Evolutionary conservation across 2,113 vertebrate genomes (phyloP).

Genomic region (Isurus oxyrinchus): DNA sequence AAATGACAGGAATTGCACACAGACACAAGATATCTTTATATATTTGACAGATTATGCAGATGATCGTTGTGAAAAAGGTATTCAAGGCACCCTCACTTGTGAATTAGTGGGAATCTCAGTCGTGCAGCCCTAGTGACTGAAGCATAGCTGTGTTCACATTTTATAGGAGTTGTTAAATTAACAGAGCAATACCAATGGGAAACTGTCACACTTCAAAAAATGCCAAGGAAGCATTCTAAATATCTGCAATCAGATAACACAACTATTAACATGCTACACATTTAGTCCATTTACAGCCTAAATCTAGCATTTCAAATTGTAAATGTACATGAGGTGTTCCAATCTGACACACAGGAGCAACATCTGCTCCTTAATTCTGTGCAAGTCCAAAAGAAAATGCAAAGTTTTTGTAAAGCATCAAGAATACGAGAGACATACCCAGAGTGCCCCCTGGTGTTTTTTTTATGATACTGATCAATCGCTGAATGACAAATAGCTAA

Average conservation of each 20-base stretch:
- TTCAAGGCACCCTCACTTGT: background rate
- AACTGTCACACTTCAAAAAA: background rate
- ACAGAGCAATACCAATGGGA: background rate
- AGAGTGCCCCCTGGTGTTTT: conserved; percentile 14
- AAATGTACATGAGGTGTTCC: background rate
- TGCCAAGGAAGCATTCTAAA: background rate
- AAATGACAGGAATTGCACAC: background rate
- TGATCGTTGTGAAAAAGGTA: background rate
- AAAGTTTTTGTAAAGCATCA: background rate
- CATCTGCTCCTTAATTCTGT: background rate
- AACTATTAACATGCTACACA: background rate
- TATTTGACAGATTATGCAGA: background rate
- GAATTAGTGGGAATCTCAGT: background rate
- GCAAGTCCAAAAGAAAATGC: background rate
- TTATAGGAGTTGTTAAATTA: too few relatives aligned
- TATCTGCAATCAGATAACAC: background rate
- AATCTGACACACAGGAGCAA: background rate
- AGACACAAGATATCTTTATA: background rate
- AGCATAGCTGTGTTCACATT: background rate
- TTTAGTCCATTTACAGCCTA: background rate
- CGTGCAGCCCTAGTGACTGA: background rate
- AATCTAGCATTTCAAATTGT: background rate
- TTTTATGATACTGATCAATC: background rate
- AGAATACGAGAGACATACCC: background rate
- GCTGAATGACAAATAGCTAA: background rate